phyloP scores from a whole-genome alignment of 2,888 invertebrate genomes.

The Diarsia rubi region DNA sequence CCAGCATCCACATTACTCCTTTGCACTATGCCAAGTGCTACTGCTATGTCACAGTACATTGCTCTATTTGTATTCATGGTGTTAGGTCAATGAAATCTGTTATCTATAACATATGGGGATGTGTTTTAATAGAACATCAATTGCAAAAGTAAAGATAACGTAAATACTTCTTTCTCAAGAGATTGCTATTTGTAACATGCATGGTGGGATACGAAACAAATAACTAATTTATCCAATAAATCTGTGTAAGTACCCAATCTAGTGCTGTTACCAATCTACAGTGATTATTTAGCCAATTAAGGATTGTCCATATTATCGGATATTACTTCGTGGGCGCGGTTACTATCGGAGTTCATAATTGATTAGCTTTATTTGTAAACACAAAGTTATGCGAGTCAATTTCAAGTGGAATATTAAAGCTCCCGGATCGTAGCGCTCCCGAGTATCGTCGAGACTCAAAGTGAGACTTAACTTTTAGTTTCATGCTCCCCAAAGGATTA shows the following conservation, averaged over 20 bases:
- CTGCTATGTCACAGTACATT: slow-evolving; percentile 36
- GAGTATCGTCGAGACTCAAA: slow-evolving; percentile 46
- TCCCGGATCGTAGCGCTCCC: slow-evolving; percentile 31
- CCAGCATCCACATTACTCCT: slow-evolving; percentile 14
- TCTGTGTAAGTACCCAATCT: slow-evolving; percentile 8
- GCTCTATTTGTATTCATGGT: slow-evolving; percentile 31
- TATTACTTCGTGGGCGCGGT: slow-evolving; percentile 26
- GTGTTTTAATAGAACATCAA: background rate
- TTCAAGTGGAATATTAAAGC: slow-evolving; percentile 55
- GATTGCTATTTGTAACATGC: background rate
- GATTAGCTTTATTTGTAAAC: slow-evolving; percentile 54
- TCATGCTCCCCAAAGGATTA: slow-evolving; percentile 59
- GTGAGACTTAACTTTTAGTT: slow-evolving; percentile 67
- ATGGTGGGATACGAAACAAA: background rate
- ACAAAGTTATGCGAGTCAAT: slow-evolving; percentile 53
- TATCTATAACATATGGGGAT: background rate
- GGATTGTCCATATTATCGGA: slow-evolving; percentile 16
- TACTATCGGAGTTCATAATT: slow-evolving; percentile 46
- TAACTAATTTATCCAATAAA: slow-evolving; percentile 17
- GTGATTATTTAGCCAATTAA: slow-evolving; percentile 44
- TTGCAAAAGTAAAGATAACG: background rate
- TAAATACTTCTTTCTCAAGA: background rate
- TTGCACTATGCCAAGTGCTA: slow-evolving; percentile 44
- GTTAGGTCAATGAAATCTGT: slow-evolving; percentile 1
- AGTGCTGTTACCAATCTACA: slow-evolving; percentile 17